Base-by-base conservation (phyloP, 2,888 invertebrate genomes). In the Brachyptera risi region DNA sequence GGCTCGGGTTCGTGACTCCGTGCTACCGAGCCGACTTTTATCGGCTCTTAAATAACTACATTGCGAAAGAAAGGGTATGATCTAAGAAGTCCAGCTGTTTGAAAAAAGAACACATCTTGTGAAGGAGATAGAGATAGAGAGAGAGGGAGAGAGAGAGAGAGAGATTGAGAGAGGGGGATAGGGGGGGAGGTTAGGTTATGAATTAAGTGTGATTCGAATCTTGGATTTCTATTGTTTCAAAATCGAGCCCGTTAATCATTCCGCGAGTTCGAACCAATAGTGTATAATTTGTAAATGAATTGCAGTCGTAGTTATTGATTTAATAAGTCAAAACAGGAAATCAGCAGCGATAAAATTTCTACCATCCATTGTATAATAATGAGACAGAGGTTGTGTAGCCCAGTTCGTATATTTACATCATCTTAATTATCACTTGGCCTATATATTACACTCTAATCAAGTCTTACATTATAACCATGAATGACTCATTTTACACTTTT, bases 271-370 rank as follows among this genome's bases (percentile, higher is more conserved):
- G 37, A 54, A 19, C 44, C 44, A 44, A 44, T 54, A 23, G 54
- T 54, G 31, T 54, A 54, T 54, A 54, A 54, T 54, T 54, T 54
- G 54, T 54, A 54, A 54, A 35, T 37, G 54, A 54, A 54, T 35
- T 54, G 54, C 54, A 54, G n/a, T n/a, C n/a, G n/a, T 54, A 13
- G 54, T 37, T 37, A 44, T 44, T 15, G 44, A 44, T 44, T 21
- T 54, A 54, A 54, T 35, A 54, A 11, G 54, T 3, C 19, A 13
- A 23, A 23, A 35, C 54, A 54, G 37, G 37, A 19, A 21, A 13
- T 21, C 47, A 23, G 9, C 2, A 21, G n/a, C n/a, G n/a, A n/a
- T n/a, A n/a, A n/a, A n/a, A n/a, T n/a, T n/a, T n/a, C n/a, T n/a
- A n/a, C n/a, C n/a, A n/a, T n/a, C 47, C 19, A 47, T 11, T 47